Evolutionary conservation across 2,888 invertebrate genomes (phyloP), one percentile per base, ranked within the genome.

Genomic region (Arrhopalites spinosus): DNA sequence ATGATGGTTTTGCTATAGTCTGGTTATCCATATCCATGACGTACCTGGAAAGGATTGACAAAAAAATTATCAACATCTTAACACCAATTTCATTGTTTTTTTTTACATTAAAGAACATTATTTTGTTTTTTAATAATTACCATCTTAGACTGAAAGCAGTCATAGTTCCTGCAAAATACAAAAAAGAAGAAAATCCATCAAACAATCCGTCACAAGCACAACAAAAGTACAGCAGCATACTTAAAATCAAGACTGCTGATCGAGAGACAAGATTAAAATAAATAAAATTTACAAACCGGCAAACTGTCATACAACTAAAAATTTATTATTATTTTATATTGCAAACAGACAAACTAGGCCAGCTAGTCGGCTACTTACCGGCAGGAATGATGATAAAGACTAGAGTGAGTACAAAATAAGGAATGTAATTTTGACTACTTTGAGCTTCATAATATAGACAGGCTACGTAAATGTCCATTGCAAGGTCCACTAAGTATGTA

Each of bases 11-110:
- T 25, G 78, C 77, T 75, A 78, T 80, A 30, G 77, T 78, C 75
- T 82, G 82, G 80, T 81, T 81, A 79, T 82, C 82, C 80, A 82
- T 79, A 68, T 82, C 82, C 79, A 81, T 81, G 25, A 82, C 81
- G 71, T 82, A 82, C 82, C 82, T 82, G 25, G 53, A 27, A 73
- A 8, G 36, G 2, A 50, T 68, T 30, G 17, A 53, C 53, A 53
- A 63, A 45, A 25, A 15, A 36, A 17, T 63, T 30, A 36, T 25
- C 8, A 61, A 5, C 11, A 61, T 25, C 25, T 11, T 7, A n/a
- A 23, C 8, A 8, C 61, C 8, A 5, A 23, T 61, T 61, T 23
- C 7, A 23, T 13, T 5, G 56, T n/a, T 56, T n/a, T n/a, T n/a
- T n/a, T n/a, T n/a, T n/a, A n/a, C n/a, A n/a, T n/a, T n/a, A n/a